Conservation (phyloP, 1,140 invertebrate species). For the Drosophila ananassae region DNA sequence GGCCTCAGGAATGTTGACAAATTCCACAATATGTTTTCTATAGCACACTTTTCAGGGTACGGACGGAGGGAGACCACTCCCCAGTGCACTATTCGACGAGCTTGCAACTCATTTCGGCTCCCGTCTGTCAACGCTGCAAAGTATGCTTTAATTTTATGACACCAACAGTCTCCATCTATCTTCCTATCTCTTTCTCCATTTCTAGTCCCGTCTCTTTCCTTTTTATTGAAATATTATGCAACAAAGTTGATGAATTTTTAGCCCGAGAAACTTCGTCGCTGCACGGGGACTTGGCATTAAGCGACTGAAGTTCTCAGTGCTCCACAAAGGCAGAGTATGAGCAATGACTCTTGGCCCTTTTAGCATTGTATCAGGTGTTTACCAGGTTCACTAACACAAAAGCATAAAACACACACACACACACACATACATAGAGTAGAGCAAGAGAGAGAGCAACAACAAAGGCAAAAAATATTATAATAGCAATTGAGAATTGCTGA, state of each 20-base stretch:
- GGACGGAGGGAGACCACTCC: constrained; percentile 19
- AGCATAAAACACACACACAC: background rate
- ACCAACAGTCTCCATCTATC: constrained; percentile 24
- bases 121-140: constrained; percentile 52
- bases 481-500: constrained; percentile 83
- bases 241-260: constrained; percentile 83
- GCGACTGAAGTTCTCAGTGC: constrained; percentile 40
- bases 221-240: constrained; percentile 83
- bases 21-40: constrained; percentile 68
- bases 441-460: constrained; percentile 8
- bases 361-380: constrained; percentile 80
- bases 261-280: constrained; percentile 59
- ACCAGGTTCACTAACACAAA: constrained; percentile 32
- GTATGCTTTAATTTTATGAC: constrained; percentile 79
- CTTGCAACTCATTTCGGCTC: constrained; percentile 41
- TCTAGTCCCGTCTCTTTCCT: background rate
- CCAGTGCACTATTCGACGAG: constrained; percentile 72
- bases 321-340: background rate
- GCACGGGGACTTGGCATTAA: constrained; percentile 74
- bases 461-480: constrained; percentile 79
- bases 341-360: constrained; percentile 38
- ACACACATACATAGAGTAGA: constrained; percentile 8
- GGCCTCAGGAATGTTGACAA: constrained; percentile 44
- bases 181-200: background rate
- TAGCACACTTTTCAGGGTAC: constrained; percentile 10